Conservation (phyloP, 2,797 vertebrate species). For the Falco naumanni region DNA sequence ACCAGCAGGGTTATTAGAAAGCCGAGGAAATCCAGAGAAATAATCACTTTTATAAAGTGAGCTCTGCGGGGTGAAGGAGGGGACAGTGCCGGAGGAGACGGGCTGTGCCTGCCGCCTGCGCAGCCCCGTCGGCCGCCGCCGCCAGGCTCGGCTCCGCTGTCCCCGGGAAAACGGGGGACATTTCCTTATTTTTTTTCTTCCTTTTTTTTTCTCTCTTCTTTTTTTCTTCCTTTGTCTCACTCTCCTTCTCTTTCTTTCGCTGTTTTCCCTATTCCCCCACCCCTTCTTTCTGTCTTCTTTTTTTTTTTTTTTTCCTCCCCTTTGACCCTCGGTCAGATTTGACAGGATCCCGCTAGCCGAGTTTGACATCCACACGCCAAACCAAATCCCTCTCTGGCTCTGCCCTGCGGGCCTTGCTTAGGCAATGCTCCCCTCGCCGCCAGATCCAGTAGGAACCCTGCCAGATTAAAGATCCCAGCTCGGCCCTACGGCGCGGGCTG, state of each 20-base stretch:
- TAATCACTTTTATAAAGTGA: constrained; percentile 64
- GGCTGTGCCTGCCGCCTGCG: not conserved
- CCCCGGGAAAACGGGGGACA: not conserved
- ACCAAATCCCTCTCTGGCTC: not conserved
- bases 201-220: too few species aligned
- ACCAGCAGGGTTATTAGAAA: constrained; percentile 59
- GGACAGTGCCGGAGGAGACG: constrained; percentile 46
- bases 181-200: not conserved
- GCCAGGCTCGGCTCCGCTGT: not conserved
- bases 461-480: not conserved
- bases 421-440: not conserved
- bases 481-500: not conserved
- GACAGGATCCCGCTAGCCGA: not conserved
- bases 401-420: not conserved
- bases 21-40: constrained; percentile 70
- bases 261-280: too few species aligned
- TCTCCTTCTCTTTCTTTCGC: too few species aligned
- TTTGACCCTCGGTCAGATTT: not conserved
- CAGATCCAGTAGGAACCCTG: not conserved
- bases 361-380: constrained; percentile 25
- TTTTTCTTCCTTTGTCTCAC: not conserved
- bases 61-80: constrained; percentile 60
- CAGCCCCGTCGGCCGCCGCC: not conserved
- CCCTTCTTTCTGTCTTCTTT: too few species aligned
- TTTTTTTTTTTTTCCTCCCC: too few species aligned